Percentiles rank a stretch among this genome's conserved stretches.
These are phyloP conservation scores for Acleris holmiana DNA, from an alignment of 2,888 invertebrate species.

Conservation along the genomic window DNA sequence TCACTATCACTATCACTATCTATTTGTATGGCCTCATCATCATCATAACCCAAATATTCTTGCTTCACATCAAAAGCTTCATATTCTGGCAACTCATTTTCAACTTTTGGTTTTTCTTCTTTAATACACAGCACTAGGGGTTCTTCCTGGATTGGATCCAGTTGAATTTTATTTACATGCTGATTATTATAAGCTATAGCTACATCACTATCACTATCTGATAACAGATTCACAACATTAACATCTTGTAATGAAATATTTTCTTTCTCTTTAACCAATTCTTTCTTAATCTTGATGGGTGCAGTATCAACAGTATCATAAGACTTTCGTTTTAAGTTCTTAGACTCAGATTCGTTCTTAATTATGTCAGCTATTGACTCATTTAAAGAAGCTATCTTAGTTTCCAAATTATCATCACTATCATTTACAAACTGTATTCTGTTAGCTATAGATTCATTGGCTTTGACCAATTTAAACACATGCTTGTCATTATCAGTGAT, in stretches of 20 bases:
- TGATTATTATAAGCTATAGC: constrained; percentile 20
- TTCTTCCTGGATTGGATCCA: constrained; percentile 51
- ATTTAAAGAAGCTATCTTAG: constrained; percentile 50
- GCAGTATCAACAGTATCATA: constrained; percentile 35
- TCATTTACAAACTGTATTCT: constrained; percentile 63
- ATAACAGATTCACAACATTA: constrained; percentile 53
- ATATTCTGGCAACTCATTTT: constrained; percentile 63
- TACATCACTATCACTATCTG: constrained; percentile 63
- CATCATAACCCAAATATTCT: constrained; percentile 68
- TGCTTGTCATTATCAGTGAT: constrained; percentile 67
- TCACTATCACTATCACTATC: constrained; percentile 81
- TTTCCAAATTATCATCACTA: constrained; percentile 58
- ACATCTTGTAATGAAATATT: constrained; percentile 40
- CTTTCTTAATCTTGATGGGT: constrained; percentile 43
- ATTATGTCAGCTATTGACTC: constrained; percentile 8
- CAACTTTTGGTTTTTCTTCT: constrained; percentile 55
- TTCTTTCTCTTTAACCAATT: constrained; percentile 43
- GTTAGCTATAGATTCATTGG: constrained; percentile 44
- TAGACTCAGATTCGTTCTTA: constrained; percentile 36
- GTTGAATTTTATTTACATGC: constrained; percentile 44
- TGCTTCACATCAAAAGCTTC: constrained; percentile 73
- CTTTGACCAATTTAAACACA: constrained; percentile 65
- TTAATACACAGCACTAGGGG: constrained; percentile 39
- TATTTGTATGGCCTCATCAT: constrained; percentile 67
- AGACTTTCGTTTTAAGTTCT: constrained; percentile 61